Evolutionary conservation across 2,113 vertebrate species (phyloP).

Genomic region (Cacatua alba): DNA sequence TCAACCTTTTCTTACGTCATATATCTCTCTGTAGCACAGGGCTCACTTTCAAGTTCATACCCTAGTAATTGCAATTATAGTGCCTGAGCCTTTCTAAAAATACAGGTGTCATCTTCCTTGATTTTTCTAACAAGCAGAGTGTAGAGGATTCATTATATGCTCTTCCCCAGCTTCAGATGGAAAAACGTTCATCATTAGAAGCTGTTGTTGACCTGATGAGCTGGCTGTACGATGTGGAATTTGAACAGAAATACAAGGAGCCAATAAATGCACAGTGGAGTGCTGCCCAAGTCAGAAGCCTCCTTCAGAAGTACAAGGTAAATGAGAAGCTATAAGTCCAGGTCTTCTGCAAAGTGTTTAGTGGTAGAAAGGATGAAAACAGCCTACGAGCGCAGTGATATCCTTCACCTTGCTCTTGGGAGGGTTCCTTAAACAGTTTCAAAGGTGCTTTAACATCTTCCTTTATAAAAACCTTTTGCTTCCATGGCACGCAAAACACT

Average conservation of each 20-base stretch:
- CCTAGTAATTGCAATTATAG: constrained; percentile 31
- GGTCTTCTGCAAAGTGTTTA: not conserved
- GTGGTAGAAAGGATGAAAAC: not conserved
- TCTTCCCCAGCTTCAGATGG: constrained; percentile 82
- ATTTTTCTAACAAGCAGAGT: constrained; percentile 29
- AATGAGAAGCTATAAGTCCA: not conserved
- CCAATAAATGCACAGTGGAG: not conserved
- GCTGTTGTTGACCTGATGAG: constrained; percentile 81
- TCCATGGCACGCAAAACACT: not conserved
- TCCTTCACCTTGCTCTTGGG: not conserved
- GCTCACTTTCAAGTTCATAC: constrained; percentile 46
- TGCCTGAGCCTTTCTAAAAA: constrained; percentile 56
- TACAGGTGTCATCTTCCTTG: constrained; percentile 11
- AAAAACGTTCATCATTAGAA: constrained; percentile 80
- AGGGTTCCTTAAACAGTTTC: not conserved
- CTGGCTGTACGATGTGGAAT: constrained; percentile 78
- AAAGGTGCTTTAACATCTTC: not conserved
- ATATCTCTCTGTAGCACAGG: not conserved
- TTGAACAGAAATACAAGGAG: constrained; percentile 39
- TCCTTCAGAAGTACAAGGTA: constrained; percentile 86
- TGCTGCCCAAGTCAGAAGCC: constrained; percentile 56
- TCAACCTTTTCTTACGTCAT: not conserved
- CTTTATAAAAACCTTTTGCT: not conserved
- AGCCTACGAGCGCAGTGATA: not conserved
- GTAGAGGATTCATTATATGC: constrained; percentile 50